phyloP scores from a whole-genome alignment of 2,797 vertebrate species.

The Micromesistius poutassou region DNA sequence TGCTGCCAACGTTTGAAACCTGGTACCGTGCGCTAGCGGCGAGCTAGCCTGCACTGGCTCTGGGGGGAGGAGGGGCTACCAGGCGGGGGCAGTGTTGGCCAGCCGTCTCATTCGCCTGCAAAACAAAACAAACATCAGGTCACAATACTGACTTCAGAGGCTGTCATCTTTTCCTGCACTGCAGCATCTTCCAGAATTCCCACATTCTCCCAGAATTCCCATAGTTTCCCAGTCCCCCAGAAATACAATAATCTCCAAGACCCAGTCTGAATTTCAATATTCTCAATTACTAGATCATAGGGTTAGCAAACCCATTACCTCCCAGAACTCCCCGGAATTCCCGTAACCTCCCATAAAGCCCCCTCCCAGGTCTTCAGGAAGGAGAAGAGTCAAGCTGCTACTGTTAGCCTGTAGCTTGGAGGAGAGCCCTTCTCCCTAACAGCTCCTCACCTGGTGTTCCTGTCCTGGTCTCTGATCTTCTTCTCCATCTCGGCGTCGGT shows the following conservation, averaged over 20 bases:
- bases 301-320: background rate
- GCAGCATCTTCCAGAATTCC: background rate
- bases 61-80: slow-evolving; percentile 68
- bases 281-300: too few species aligned
- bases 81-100: slow-evolving; percentile 79
- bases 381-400: background rate
- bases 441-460: slow-evolving; percentile 86
- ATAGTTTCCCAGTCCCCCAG: background rate
- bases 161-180: background rate
- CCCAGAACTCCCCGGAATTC: background rate
- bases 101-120: slow-evolving; percentile 72
- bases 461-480: slow-evolving; percentile 96
- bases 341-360: background rate
- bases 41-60: background rate
- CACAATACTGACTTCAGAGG: background rate
- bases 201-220: background rate
- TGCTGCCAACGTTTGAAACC: slow-evolving; percentile 24
- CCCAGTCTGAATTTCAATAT: background rate
- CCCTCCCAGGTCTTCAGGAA: too few species aligned
- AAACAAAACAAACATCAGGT: slow-evolving; percentile 8
- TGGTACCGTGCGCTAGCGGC: slow-evolving; percentile 7
- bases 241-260: background rate
- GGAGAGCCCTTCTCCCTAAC: background rate
- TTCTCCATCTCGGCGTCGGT: slow-evolving; percentile 98
- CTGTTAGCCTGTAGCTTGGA: background rate